phyloP scores from a whole-genome alignment of 1,140 invertebrate species.

The Bombus cullumanus region DNA sequence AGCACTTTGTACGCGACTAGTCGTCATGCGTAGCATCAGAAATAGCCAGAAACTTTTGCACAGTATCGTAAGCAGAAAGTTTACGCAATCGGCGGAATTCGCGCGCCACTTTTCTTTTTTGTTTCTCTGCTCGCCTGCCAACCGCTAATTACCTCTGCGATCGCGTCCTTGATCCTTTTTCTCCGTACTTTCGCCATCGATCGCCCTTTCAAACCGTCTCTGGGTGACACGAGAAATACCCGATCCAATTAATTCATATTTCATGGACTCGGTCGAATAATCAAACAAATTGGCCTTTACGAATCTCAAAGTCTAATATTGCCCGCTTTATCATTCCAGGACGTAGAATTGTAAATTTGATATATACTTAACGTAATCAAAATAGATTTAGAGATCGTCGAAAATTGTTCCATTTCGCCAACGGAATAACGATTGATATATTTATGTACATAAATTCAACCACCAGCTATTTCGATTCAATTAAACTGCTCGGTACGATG shows the following conservation, averaged over 20 bases:
- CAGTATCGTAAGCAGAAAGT: neutral
- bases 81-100: constrained; percentile 1
- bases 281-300: neutral
- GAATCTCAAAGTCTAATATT: neutral
- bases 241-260: neutral
- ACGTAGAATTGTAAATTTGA: neutral
- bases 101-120: neutral
- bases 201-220: neutral
- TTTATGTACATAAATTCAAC: neutral
- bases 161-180: constrained; percentile 32
- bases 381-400: neutral
- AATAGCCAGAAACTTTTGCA: neutral
- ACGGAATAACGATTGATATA: neutral
- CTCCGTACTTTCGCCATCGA: neutral
- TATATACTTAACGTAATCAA: neutral
- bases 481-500: neutral
- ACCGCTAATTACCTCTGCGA: neutral
- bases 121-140: neutral
- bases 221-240: neutral
- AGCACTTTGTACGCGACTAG: neutral
- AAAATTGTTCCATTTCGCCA: neutral
- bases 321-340: neutral
- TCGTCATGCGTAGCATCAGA: neutral
- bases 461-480: neutral
- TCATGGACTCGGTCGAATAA: too few species aligned